Percentiles rank a stretch among this genome's conserved stretches.
Evolutionary conservation across 2,888 invertebrate genomes (phyloP).

Genomic region (Acrobeloides nanus): DNA sequence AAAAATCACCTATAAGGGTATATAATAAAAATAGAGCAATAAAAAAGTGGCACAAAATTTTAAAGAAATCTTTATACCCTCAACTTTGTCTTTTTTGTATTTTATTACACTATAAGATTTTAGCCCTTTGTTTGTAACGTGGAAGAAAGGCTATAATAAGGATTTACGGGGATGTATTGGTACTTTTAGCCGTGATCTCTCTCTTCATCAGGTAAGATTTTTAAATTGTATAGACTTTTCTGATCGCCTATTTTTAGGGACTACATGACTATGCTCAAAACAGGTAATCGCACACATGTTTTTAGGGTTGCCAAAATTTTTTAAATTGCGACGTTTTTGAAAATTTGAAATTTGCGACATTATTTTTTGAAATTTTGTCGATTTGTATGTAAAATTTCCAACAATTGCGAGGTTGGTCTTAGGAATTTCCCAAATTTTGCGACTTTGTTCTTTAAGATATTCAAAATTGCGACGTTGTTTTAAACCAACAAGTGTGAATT

Average conservation of each 20-base stretch:
- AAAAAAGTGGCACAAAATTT: too few relatives aligned
- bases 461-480: too few relatives aligned
- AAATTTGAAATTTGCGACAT: constrained; percentile 4
- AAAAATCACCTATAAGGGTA: too few relatives aligned
- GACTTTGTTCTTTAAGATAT: too few relatives aligned
- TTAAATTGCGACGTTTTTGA: constrained; percentile 2
- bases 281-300: constrained; percentile 15
- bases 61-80: too few relatives aligned
- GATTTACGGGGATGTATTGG: constrained; percentile 95
- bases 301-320: background rate
- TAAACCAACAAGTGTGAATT: too few relatives aligned
- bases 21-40: too few relatives aligned
- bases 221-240: too few relatives aligned
- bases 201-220: too few relatives aligned
- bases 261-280: constrained; percentile 46
- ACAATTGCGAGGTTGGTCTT: too few relatives aligned
- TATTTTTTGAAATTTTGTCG: constrained; percentile 3
- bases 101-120: constrained; percentile 51
- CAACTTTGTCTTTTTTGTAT: constrained; percentile 5
- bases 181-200: constrained; percentile 65
- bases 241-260: too few relatives aligned
- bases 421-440: too few relatives aligned
- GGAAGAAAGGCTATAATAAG: constrained; percentile 93
- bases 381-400: constrained; percentile 8
- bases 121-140: constrained; percentile 96